Conservation (phyloP, 2,888 invertebrate genomes). For the Hydrotaea diabolus region DNA sequence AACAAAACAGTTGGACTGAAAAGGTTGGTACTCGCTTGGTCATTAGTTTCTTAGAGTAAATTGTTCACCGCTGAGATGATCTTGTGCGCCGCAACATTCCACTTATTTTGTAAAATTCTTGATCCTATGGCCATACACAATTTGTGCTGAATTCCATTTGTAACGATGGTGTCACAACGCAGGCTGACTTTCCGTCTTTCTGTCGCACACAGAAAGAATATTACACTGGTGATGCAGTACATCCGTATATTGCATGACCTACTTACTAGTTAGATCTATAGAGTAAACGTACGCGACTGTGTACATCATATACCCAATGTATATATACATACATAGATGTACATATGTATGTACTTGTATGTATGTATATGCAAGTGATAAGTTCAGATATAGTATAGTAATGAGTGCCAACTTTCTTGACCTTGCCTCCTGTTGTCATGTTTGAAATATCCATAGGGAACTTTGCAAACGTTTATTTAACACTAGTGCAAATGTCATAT, state of each 20-base stretch:
- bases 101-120: no score
- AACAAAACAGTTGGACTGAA: conserved; percentile 79
- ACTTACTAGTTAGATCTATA: not conserved
- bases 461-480: no score
- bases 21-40: conserved; percentile 72
- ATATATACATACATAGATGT: not conserved
- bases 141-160: not conserved
- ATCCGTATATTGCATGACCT: not conserved
- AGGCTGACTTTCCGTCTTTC: not conserved
- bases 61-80: not conserved
- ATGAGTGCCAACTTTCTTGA: no score
- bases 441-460: no score
- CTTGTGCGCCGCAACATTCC: no score
- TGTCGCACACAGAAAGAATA: not conserved
- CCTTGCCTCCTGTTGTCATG: no score
- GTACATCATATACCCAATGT: not conserved
- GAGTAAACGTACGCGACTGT: no score
- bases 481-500: no score
- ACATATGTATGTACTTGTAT: not conserved
- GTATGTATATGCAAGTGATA: not conserved
- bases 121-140: not conserved
- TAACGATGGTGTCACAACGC: not conserved
- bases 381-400: no score
- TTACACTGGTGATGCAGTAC: not conserved
- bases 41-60: not conserved